These are phyloP conservation scores for Drosophila bifasciata DNA, from an alignment of 1,140 invertebrate species.

Conservation along the genomic window DNA sequence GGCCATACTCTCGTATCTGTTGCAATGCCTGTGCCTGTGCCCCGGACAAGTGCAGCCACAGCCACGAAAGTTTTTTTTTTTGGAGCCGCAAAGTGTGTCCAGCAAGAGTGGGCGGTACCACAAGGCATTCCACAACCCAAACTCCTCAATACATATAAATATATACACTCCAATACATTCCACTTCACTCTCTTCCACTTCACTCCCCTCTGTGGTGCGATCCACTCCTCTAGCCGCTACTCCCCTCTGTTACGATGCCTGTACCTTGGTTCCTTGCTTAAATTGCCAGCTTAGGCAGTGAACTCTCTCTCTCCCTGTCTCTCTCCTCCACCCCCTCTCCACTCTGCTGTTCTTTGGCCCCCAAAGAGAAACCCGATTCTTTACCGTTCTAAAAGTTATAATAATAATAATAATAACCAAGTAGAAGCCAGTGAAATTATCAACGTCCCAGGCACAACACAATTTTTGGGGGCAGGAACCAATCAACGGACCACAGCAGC, in stretches of 20 bases:
- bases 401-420: slow-evolving; percentile 61
- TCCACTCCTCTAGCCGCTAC: too few species aligned
- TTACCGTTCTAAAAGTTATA: slow-evolving; percentile 57
- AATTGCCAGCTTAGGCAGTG: slow-evolving; percentile 45
- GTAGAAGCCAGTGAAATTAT: slow-evolving; percentile 42
- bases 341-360: too few species aligned
- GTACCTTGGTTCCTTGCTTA: slow-evolving; percentile 19
- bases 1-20: slow-evolving; percentile 44
- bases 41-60: slow-evolving; percentile 60
- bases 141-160: slow-evolving; percentile 24
- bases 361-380: slow-evolving; percentile 49
- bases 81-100: slow-evolving; percentile 40
- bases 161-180: slow-evolving; percentile 19
- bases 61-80: slow-evolving; percentile 39
- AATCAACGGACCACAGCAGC: slow-evolving; percentile 21
- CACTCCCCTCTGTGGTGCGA: too few species aligned
- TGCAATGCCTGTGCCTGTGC: slow-evolving; percentile 58
- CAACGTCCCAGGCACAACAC: background rate
- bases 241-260: too few species aligned
- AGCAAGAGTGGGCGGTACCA: slow-evolving; percentile 54
- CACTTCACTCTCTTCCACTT: too few species aligned
- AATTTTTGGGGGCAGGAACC: slow-evolving; percentile 35
- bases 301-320: slow-evolving; percentile 21
- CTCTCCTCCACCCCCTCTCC: background rate
- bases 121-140: slow-evolving; percentile 39